Conservation (phyloP, 2,113 vertebrate genomes). For the Myotis brandtii region DNA sequence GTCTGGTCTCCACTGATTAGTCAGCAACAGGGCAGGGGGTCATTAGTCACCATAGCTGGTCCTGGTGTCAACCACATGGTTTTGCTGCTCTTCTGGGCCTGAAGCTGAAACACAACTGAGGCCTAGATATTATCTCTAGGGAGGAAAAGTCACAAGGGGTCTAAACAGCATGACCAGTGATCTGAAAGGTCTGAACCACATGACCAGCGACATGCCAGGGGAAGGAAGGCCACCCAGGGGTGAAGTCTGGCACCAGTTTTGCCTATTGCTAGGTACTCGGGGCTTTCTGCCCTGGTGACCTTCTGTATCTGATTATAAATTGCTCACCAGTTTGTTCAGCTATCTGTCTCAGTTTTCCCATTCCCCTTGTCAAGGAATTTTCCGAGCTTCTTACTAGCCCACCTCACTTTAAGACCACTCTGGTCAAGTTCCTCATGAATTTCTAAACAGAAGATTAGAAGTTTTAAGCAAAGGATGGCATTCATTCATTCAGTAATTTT, state of each 20-base stretch:
- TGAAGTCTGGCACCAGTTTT: not conserved
- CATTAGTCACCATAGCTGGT: not conserved
- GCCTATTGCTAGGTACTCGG: not conserved
- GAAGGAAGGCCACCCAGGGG: not conserved
- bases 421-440: not conserved
- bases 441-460: slow-evolving; percentile 24
- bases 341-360: not conserved
- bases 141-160: not conserved
- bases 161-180: not conserved
- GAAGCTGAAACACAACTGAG: not conserved
- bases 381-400: not conserved
- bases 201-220: not conserved
- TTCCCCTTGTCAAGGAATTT: not conserved
- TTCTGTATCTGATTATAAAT: not conserved
- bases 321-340: not conserved
- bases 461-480: slow-evolving; percentile 3
- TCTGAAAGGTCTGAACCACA: not conserved
- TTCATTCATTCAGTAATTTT: not conserved
- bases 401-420: not conserved
- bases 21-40: not conserved
- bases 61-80: not conserved
- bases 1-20: not conserved
- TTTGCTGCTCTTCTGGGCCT: not conserved
- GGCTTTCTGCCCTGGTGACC: not conserved
- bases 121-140: not conserved